phyloP scores from a whole-genome alignment of 2,113 vertebrate species.

The Motacilla tschutschensis region DNA sequence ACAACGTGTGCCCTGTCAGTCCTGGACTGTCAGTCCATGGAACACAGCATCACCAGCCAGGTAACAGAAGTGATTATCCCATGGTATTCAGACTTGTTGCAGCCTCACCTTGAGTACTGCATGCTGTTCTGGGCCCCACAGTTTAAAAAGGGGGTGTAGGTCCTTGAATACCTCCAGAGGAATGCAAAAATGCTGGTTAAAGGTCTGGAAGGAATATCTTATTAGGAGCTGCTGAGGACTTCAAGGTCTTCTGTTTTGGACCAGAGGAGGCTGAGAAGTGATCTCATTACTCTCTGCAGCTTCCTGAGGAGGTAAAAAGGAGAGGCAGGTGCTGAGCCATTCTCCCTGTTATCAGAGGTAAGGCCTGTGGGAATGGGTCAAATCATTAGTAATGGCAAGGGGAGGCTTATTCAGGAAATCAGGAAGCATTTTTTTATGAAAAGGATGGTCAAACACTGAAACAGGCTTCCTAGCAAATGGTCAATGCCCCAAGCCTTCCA shows the following conservation, averaged over 20 bases:
- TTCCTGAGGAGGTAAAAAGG: background rate
- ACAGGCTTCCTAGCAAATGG: background rate
- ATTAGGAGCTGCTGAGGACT: background rate
- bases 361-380: accelerated
- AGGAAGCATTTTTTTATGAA: background rate
- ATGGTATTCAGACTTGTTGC: background rate
- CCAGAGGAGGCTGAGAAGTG: background rate
- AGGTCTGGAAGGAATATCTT: background rate
- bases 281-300: background rate
- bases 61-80: background rate
- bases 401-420: background rate
- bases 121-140: too few relatives aligned
- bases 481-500: accelerated
- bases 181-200: background rate
- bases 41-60: background rate
- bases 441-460: background rate
- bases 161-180: background rate
- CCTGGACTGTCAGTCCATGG: background rate
- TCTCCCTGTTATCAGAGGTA: background rate
- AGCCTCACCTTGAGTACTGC: background rate
- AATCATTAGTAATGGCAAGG: background rate
- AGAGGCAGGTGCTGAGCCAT: background rate
- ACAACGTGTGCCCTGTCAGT: background rate
- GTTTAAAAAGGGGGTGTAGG: background rate
- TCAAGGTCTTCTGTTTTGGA: background rate